Base-by-base conservation (phyloP, 2,888 invertebrate species). In the Pycnomerus fuliginosus region DNA sequence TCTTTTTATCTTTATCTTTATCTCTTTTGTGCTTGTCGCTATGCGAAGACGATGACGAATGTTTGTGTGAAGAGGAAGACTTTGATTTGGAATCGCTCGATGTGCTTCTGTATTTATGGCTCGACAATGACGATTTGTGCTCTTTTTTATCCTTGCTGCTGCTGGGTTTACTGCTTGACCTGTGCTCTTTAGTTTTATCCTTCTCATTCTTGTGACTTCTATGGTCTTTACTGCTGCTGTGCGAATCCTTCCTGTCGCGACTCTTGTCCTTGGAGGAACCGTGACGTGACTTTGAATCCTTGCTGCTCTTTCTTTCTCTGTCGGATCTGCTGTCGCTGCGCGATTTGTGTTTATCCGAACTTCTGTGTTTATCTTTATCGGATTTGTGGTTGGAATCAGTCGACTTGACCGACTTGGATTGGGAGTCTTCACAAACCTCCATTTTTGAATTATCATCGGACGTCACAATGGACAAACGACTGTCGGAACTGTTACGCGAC, bases 401-500 rank as follows among this genome's bases (percentile, higher is more conserved):
- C 43, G n/a, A 32, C 34, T 47, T 53, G 33, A 50, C 20, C 13
- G 45, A 38, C 38, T 52, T 57, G 27, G 30, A 31, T 15, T 48
- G 43, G 1, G 52, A 57, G 49, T 67, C 65, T 34, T 69, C 68
- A 47, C 61, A 62, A 17, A 62, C 58, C 20, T 71, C 70, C 62
- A 68, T 68, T 58, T 69, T 71, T 20, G 71, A 71, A 37, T 71
- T 74, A 7, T 75, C 74, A 36, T 78, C 77, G 23, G 75, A 75
- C 1, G 75, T 76, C 2, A 76, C 74, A 29, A 76, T 74, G 0
- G 80, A 80, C 16, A 79, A 60, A 12, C 74, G 73, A 40, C 80
- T 80, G 43, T 80, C 79, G 2, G 80, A 81, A 14, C 82, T 82
- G 11, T 82, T 80, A 63, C 79, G 79, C 1, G 82, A 82, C 1